Base-by-base conservation (phyloP, 2,797 vertebrate species). In the Alcedo atthis region DNA sequence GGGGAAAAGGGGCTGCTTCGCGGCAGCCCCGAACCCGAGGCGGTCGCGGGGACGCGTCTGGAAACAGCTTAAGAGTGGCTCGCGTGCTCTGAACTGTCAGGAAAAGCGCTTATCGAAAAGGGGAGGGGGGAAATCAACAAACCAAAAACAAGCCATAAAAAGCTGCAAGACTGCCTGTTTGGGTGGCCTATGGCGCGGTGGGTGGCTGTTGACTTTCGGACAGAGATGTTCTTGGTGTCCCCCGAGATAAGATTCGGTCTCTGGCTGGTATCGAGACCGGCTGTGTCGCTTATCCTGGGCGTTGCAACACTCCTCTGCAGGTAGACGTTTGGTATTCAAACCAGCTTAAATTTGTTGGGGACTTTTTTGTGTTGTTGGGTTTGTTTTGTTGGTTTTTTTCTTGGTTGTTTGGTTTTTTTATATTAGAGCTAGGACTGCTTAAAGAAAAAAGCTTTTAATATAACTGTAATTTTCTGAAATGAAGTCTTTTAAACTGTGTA, bases 321-420 rank as follows among this genome's bases (percentile, higher is more conserved):
- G 63, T 10, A 12, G 57, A 5, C 13, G 0, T 6, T 15, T 18
- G 59, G 16, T 40, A 2, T 32, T 20, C 30, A 14, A 45, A 35
- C 2, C 10, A 17, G 1, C 40, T 45, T 15, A 1, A 0, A 8
- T 25, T 28, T 0, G 4, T 14, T 49, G 21, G 32, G 4, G 1
- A 14, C 37, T 40, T 40, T 40, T 40, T 15, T 40, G 37, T 40
- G 37, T 6, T 40, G 14, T 40, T 37, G 14, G 37, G 37, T 37
- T 15, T 6, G 37, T 37, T 37, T 37, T 37, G 37, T 12, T 37
- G n/a, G n/a, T 37, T 37, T 6, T 40, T 40, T 40, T 40, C 15
- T 40, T 40, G 14, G 14, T 33, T 33, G 32, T 33, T 40, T 40
- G 37, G 14, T 40, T 8, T 40, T 17, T n/a, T n/a, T 12, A 7